Percentiles rank a stretch among this genome's conserved stretches.
These are phyloP conservation scores for Oreocharis arfaki DNA, from an alignment of 2,113 vertebrate genomes.

Conservation along the genomic window DNA sequence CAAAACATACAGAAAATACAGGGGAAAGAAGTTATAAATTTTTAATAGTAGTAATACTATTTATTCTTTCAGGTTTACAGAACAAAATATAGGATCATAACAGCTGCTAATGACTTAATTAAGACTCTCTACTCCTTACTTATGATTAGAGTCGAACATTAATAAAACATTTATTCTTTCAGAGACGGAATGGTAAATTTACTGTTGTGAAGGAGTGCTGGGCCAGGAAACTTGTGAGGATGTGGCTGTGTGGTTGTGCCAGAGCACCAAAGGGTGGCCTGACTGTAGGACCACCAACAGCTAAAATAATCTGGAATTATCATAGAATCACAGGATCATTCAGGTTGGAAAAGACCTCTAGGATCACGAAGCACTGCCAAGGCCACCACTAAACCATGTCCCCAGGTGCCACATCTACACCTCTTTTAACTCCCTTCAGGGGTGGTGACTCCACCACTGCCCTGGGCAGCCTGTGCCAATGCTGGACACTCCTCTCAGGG, in stretches of 20 bases:
- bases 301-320: background rate
- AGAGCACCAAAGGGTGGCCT: background rate
- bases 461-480: background rate
- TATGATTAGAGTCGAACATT: background rate
- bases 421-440: background rate
- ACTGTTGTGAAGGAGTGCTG: rapidly evolving
- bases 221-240: background rate
- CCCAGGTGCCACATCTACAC: background rate
- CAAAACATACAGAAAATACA: background rate
- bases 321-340: background rate
- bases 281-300: background rate
- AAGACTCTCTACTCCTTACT: background rate
- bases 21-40: background rate
- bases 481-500: background rate
- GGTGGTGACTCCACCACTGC: background rate
- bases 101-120: background rate
- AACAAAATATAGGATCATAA: background rate
- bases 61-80: background rate
- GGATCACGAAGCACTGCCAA: background rate
- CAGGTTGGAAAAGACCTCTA: background rate
- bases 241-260: background rate
- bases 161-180: background rate
- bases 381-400: background rate
- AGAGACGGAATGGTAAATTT: background rate
- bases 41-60: background rate